Percentiles rank a stretch among this genome's conserved stretches.
Evolutionary conservation across 2,113 vertebrate genomes (phyloP).

Genomic region (Alouatta palliata): DNA sequence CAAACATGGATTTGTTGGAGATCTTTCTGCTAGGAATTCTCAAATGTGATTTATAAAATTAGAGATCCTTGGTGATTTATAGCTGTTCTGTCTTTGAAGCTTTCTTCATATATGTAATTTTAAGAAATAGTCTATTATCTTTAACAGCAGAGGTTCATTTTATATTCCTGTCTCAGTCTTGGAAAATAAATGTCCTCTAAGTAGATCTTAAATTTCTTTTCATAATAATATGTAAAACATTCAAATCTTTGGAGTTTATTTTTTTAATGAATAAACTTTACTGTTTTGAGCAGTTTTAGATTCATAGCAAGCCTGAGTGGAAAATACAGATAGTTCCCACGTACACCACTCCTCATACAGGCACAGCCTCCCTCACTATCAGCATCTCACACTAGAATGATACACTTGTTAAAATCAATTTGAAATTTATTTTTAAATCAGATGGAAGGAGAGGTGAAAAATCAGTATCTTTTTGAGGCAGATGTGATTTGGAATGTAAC

Average conservation of each 20-base stretch:
- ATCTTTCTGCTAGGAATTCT: neutral
- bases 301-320: neutral
- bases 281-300: neutral
- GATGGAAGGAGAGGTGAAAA: neutral
- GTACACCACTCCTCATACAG: no score
- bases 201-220: neutral
- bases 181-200: neutral
- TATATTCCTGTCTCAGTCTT: neutral
- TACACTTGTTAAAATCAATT: neutral
- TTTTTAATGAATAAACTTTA: neutral
- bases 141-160: neutral
- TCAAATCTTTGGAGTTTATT: neutral
- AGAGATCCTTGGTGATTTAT: neutral
- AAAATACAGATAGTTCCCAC: neutral
- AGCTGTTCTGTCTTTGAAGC: neutral
- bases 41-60: neutral
- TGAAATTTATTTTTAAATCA: neutral
- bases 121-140: neutral
- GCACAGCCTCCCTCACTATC: neutral
- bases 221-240: neutral
- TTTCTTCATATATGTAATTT: neutral
- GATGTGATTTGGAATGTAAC: neutral
- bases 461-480: neutral
- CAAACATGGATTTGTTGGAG: neutral
- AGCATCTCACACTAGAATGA: neutral